Evolutionary conservation across 1,140 invertebrate species (phyloP).

Genomic region (Lepidostoma basale): DNA sequence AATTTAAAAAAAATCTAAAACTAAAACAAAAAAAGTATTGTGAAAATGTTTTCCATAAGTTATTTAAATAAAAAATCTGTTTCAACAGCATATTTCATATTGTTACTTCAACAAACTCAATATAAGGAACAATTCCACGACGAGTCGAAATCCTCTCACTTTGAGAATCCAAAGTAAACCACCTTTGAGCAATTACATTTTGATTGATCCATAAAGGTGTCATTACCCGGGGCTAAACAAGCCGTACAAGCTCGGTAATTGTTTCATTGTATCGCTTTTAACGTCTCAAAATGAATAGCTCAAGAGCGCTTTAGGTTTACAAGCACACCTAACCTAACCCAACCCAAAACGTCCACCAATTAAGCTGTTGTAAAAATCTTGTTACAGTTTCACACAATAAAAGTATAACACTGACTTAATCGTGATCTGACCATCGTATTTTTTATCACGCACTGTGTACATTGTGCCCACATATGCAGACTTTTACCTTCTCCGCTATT

Average conservation of each 20-base stretch:
- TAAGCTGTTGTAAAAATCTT: constrained; percentile 5
- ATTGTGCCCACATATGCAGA: too few relatives aligned
- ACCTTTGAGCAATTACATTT: constrained; percentile 41
- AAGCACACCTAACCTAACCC: neutral
- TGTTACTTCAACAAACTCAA: too few relatives aligned
- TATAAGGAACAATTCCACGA: too few relatives aligned
- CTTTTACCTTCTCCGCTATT: too few relatives aligned
- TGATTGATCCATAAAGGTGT: constrained; percentile 44
- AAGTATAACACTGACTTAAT: neutral
- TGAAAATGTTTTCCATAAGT: too few relatives aligned
- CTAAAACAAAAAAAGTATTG: too few relatives aligned
- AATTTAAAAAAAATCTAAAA: too few relatives aligned
- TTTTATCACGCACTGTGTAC: too few relatives aligned
- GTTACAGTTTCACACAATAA: constrained; percentile 21
- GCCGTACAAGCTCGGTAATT: neutral
- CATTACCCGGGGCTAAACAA: constrained; percentile 28
- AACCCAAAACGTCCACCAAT: neutral
- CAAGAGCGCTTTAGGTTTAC: constrained; percentile 2
- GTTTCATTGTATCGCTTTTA: constrained; percentile 26
- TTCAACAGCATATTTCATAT: too few relatives aligned
- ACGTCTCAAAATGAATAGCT: constrained; percentile 16
- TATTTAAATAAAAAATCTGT: too few relatives aligned
- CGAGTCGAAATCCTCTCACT: too few relatives aligned
- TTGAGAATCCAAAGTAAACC: neutral
- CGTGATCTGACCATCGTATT: neutral